A percentile compares a stretch with the other conserved stretches of the same genome.
phyloP scores from a whole-genome alignment of 2,888 invertebrate genomes.

The Isoperla grammatica region DNA sequence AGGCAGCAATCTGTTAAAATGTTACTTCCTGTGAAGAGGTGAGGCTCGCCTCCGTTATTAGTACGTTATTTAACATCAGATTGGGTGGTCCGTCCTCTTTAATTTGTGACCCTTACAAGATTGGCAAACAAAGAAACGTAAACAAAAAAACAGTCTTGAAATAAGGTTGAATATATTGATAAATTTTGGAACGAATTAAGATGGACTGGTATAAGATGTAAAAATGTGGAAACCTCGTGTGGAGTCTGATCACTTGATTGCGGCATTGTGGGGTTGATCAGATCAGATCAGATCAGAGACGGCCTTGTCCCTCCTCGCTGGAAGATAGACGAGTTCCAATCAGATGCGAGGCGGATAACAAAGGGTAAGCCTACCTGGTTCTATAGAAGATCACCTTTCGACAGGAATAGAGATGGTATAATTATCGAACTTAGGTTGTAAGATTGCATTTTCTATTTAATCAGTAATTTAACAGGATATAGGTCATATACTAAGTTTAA shows the following conservation, averaged over 20 bases:
- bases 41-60: too few relatives aligned
- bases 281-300: not conserved
- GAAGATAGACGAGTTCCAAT: too few relatives aligned
- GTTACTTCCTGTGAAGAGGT: too few relatives aligned
- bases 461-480: too few relatives aligned
- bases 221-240: conserved; percentile 2
- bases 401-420: too few relatives aligned
- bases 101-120: not conserved
- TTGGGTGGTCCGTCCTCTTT: conserved; percentile 12
- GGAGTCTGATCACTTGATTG: conserved; percentile 14
- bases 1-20: too few relatives aligned
- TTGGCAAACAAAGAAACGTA: not conserved
- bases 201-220: not conserved
- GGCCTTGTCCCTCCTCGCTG: not conserved
- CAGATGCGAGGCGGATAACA: too few relatives aligned
- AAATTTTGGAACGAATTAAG: conserved; percentile 10
- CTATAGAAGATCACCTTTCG: too few relatives aligned
- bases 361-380: too few relatives aligned
- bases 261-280: not conserved
- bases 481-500: too few relatives aligned
- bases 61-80: not conserved
- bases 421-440: too few relatives aligned
- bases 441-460: too few relatives aligned
- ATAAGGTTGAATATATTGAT: conserved; percentile 1
- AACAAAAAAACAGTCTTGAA: not conserved